phyloP scores from a whole-genome alignment of 92 coral and sea anemone species.

The Phenganax marumi region DNA sequence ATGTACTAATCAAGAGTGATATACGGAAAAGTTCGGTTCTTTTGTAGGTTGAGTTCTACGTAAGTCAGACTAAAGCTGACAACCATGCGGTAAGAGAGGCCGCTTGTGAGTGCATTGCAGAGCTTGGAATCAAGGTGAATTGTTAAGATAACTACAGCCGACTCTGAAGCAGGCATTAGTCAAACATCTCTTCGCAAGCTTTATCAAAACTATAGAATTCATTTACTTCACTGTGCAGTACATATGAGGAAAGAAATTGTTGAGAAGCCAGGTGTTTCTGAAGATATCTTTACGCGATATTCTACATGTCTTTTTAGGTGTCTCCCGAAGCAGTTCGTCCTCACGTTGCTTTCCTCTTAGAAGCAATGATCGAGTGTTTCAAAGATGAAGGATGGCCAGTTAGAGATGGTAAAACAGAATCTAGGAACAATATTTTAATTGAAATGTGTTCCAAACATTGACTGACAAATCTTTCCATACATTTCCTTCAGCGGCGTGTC shows the following conservation, averaged over 20 bases:
- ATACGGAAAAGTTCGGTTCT: background rate
- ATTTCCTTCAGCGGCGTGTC: constrained; percentile 79
- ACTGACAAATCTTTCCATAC: background rate
- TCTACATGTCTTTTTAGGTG: constrained; percentile 55
- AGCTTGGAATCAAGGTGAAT: constrained; percentile 86
- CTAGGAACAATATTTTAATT: background rate
- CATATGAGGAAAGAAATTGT: background rate
- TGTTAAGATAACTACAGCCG: no score
- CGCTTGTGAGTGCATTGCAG: constrained; percentile 95
- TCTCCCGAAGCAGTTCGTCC: constrained; percentile 71
- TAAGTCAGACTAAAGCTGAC: constrained; percentile 94
- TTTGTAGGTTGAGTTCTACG: constrained; percentile 84
- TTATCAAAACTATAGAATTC: no score
- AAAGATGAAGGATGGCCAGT: constrained; percentile 99
- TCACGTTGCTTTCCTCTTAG: constrained; percentile 69
- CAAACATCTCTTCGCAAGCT: no score
- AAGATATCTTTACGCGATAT: background rate
- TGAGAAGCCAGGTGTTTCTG: background rate
- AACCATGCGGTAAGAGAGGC: constrained; percentile 99
- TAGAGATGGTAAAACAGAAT: constrained; percentile 74
- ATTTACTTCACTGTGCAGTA: background rate
- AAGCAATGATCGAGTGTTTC: constrained; percentile 82
- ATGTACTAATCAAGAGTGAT: background rate
- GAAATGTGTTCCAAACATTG: background rate
- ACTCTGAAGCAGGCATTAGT: background rate